These are phyloP conservation scores for Ischnura elegans DNA, from an alignment of 2,888 invertebrate species.

Conservation along the genomic window DNA sequence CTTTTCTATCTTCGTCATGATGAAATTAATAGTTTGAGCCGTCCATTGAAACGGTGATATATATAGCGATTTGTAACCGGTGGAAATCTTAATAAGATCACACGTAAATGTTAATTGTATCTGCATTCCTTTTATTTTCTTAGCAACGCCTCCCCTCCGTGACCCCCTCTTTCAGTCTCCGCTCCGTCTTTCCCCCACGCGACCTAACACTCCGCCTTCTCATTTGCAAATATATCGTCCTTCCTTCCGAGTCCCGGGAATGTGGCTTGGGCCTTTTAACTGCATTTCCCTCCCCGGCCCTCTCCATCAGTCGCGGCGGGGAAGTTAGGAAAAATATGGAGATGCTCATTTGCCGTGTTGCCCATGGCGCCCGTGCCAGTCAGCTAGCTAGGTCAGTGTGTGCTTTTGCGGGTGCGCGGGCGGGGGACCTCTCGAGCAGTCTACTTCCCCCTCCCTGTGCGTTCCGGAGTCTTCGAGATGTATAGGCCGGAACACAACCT, in stretches of 20 bases:
- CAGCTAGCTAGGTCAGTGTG: background rate
- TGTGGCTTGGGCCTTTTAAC: slow-evolving; percentile 51
- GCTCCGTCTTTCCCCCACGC: background rate
- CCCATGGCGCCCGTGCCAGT: slow-evolving; percentile 8
- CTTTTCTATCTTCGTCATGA: too few species aligned
- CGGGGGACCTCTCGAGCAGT: background rate
- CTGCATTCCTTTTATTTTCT: too few species aligned
- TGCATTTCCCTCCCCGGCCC: background rate
- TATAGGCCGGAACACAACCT: background rate
- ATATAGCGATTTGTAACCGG: too few species aligned
- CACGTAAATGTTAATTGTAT: too few species aligned
- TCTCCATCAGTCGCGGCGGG: background rate
- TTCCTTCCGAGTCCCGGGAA: slow-evolving; percentile 44
- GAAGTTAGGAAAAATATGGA: background rate
- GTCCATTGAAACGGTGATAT: too few species aligned
- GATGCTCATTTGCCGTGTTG: slow-evolving; percentile 4
- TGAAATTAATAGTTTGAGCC: too few species aligned
- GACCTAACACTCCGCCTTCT: too few species aligned
- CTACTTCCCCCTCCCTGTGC: background rate
- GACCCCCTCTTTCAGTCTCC: background rate
- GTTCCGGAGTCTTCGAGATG: background rate
- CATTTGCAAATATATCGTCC: too few species aligned
- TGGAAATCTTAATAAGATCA: too few species aligned
- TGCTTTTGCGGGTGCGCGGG: background rate
- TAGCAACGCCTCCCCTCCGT: background rate